Percentiles rank a stretch among this genome's conserved stretches.
phyloP scores from a whole-genome alignment of 1,140 invertebrate species.

The Myzus persicae region DNA sequence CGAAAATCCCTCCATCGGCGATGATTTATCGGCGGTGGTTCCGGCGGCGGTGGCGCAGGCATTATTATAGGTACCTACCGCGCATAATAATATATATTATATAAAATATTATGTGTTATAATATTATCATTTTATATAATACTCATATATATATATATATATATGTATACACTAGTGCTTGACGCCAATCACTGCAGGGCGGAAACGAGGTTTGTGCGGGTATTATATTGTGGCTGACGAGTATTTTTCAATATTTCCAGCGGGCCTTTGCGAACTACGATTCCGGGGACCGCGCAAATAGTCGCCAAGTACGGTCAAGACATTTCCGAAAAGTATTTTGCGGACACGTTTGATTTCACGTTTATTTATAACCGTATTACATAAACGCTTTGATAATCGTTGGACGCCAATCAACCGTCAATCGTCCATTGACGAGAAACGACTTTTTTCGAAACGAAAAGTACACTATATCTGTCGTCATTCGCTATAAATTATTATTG shows the following conservation, averaged over 20 bases:
- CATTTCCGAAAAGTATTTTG: not conserved
- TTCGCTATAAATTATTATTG: not conserved
- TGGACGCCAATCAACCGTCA: not conserved
- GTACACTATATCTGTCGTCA: not conserved
- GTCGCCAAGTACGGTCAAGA: fast-evolving
- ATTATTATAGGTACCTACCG: not conserved
- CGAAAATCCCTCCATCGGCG: not conserved
- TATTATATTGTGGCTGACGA: not conserved
- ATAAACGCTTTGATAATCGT: not conserved
- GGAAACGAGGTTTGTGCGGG: not conserved
- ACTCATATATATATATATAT: not conserved
- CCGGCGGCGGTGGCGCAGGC: not conserved
- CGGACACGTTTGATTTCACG: not conserved
- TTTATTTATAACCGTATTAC: not conserved
- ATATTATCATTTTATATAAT: not conserved
- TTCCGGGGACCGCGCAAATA: not conserved
- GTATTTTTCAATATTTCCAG: not conserved
- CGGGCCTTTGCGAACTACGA: not conserved
- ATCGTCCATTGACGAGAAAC: not conserved
- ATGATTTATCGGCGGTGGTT: not conserved
- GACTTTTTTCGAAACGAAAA: not conserved
- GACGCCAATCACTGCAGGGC: not conserved
- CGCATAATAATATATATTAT: not conserved
- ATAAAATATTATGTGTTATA: not conserved
- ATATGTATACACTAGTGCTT: not conserved